These are phyloP conservation scores for Erebia ligea DNA, from an alignment of 2,888 invertebrate genomes.

Conservation along the genomic window DNA sequence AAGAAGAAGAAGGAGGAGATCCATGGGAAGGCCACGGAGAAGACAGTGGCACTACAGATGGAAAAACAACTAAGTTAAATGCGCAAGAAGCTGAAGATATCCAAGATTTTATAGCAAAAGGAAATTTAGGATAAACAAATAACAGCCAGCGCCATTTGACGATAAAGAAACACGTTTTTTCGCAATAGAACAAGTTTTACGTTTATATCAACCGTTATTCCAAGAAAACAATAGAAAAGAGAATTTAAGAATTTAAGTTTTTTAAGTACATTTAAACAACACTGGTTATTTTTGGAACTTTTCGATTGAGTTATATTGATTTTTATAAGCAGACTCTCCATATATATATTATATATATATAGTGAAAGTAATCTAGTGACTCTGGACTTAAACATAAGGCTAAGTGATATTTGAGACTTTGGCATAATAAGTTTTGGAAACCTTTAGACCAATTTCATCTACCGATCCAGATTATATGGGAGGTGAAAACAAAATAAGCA, in stretches of 20 bases:
- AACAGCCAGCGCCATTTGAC: conserved; percentile 80
- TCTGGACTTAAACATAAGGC: conserved; percentile 76
- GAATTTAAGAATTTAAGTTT: conserved; percentile 78
- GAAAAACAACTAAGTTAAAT: conserved; percentile 74
- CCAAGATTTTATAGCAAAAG: conserved; percentile 77
- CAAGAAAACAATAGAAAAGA: conserved; percentile 83
- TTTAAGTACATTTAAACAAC: conserved; percentile 82
- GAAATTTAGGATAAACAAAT: conserved; percentile 73
- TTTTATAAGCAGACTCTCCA: conserved; percentile 81
- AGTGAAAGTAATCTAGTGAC: conserved; percentile 80
- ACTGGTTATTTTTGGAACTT: conserved; percentile 83
- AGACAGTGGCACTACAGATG: conserved; percentile 68
- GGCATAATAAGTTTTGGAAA: conserved; percentile 73
- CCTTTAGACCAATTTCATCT: conserved; percentile 79
- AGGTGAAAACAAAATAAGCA: conserved; percentile 68
- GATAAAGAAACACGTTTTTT: conserved; percentile 84
- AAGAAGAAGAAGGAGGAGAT: conserved; percentile 61
- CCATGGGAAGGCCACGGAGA: conserved; percentile 64
- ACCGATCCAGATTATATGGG: conserved; percentile 70
- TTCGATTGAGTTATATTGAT: conserved; percentile 75
- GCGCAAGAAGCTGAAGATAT: conserved; percentile 73
- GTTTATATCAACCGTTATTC: conserved; percentile 84
- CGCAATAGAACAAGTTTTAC: conserved; percentile 85
- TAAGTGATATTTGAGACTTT: conserved; percentile 79
- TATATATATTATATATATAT: conserved; percentile 64